phyloP scores from a whole-genome alignment of 2,113 vertebrate species.

The Colaptes auratus region DNA sequence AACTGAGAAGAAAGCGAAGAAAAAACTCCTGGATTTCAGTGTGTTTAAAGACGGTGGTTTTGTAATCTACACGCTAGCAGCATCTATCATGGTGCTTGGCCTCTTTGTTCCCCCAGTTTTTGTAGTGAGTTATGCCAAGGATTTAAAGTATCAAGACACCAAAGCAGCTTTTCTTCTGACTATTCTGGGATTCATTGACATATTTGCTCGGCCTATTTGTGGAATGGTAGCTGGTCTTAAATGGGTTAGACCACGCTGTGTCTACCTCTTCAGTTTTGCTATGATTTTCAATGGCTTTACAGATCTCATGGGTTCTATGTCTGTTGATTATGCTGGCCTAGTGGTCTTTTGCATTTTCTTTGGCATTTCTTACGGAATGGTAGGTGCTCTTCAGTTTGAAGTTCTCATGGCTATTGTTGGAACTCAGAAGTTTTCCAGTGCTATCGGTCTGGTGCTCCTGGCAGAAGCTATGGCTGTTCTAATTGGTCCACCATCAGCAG shows the following conservation, averaged over 20 bases:
- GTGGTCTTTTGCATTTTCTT: conserved; percentile 95
- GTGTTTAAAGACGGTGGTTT: conserved; percentile 92
- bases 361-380: conserved; percentile 96
- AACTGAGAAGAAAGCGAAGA: conserved; percentile 60
- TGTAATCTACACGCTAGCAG: conserved; percentile 87
- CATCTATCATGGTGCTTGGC: conserved; percentile 94
- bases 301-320: conserved; percentile 88
- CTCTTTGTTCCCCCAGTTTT: conserved; percentile 96
- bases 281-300: conserved; percentile 93
- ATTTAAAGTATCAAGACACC: conserved; percentile 86
- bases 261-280: conserved; percentile 93
- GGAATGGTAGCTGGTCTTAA: conserved; percentile 87
- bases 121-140: conserved; percentile 94
- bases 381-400: conserved; percentile 96
- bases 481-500: conserved; percentile 90
- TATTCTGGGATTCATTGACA: conserved; percentile 92
- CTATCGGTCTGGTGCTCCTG: conserved; percentile 93
- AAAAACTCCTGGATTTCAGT: conserved; percentile 88
- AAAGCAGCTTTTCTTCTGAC: conserved; percentile 90
- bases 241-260: conserved; percentile 88
- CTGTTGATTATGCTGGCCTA: conserved; percentile 81
- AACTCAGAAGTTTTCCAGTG: conserved; percentile 92
- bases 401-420: conserved; percentile 97
- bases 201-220: conserved; percentile 89
- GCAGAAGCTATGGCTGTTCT: conserved; percentile 92